phyloP scores from a whole-genome alignment of 2,797 vertebrate genomes.

The Lutjanus argentimaculatus region DNA sequence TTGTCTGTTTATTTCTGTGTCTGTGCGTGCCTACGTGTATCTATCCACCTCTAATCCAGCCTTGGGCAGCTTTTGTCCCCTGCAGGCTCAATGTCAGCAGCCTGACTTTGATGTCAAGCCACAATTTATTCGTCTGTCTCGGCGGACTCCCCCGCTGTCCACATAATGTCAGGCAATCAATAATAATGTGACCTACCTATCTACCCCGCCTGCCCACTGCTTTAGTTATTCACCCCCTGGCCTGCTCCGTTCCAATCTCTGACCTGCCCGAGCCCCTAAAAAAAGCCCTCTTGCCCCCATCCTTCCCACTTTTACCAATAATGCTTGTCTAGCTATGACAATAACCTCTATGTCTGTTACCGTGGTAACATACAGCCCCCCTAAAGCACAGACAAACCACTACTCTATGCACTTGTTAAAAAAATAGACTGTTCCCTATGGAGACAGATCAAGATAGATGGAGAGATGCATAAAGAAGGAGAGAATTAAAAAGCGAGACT shows the following conservation, averaged over 20 bases:
- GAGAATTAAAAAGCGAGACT: conserved; percentile 34
- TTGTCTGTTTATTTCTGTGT: conserved; percentile 69
- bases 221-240: conserved; percentile 76
- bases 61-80: conserved; percentile 72
- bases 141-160: conserved; percentile 70
- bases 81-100: conserved; percentile 78
- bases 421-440: conserved; percentile 32
- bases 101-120: conserved; percentile 81
- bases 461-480: conserved; percentile 35
- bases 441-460: conserved; percentile 46
- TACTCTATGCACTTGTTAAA: conserved; percentile 31
- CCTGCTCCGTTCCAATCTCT: conserved; percentile 63
- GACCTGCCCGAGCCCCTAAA: conserved; percentile 63
- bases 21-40: conserved; percentile 41
- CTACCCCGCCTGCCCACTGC: conserved; percentile 66
- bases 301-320: conserved; percentile 64
- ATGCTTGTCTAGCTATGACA: conserved; percentile 74
- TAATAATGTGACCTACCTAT: conserved; percentile 78
- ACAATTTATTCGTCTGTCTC: conserved; percentile 79
- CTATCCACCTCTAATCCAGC: conserved; percentile 73
- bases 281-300: conserved; percentile 35
- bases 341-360: conserved; percentile 78
- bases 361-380: conserved; percentile 65
- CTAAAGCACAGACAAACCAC: conserved; percentile 32
- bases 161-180: conserved; percentile 81